Base-by-base conservation (phyloP, 2,113 vertebrate species). In the Onychorhynchus coronatus region DNA sequence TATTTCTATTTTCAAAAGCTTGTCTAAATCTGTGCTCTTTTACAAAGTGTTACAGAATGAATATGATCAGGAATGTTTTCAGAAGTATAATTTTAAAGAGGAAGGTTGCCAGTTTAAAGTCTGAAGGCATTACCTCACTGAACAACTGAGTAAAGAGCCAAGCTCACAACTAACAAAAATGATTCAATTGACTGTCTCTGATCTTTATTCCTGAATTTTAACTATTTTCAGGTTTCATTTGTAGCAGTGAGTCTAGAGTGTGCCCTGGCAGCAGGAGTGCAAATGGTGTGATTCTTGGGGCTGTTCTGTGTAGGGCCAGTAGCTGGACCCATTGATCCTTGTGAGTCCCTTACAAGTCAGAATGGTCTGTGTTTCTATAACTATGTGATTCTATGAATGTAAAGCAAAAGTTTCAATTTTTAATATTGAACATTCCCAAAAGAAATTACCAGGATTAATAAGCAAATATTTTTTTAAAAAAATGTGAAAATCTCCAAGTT, bases 1-100 rank as follows among this genome's bases (percentile, higher is more conserved):
- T 59, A 47, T 70, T 92, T 84, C 27, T 53, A 2, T 25, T 77
- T 95, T 82, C 25, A 85, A 85, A 91, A 89, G 30, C 18, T 82
- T 75, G 24, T 75, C 62, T 85, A 88, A 93, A 79, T 65, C 53
- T 73, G 15, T 49, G 9, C 41, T 82, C 5, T 31, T 95, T 90
- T 79, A 46, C 27, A 85, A 88, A 70, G 13, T 12, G 68, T 79
- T 70, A 42, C 28, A 37, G 12, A 75, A 70, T 33, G 1, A 77
- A 53, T 77, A 78, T 30, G 25, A 79, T 63, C 10, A 61, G 4
- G 23, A 41, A 49, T n/a, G 46, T 68, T 76, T 91, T 93, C 66
- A 66, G 31, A 63, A 55, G 28, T 39, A 11, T 61, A 11, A 86
- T 55, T 90, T 81, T 86, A 79, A 46, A 79, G 14, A 35, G 5